Evolutionary conservation across 2,888 invertebrate genomes (phyloP).

Genomic region (Ornithoptera alexandrae): DNA sequence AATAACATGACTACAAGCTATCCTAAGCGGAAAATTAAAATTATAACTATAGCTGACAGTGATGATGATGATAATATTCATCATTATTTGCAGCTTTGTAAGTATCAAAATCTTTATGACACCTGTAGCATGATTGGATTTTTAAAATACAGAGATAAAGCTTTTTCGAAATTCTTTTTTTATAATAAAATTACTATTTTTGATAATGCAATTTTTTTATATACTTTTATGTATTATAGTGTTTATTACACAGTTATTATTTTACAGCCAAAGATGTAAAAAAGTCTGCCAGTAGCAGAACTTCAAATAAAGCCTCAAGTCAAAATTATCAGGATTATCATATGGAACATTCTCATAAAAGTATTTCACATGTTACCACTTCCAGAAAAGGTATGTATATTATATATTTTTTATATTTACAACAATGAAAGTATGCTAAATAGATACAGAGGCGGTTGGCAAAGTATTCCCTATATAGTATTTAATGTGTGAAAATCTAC

Average conservation of each 20-base stretch:
- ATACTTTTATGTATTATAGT: no score
- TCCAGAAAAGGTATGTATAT: slow-evolving; percentile 49
- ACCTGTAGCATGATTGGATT: no score
- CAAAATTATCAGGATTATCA: slow-evolving; percentile 39
- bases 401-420: slow-evolving; percentile 6
- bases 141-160: background rate
- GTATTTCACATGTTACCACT: slow-evolving; percentile 45
- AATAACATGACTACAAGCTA: slow-evolving; percentile 43
- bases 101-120: slow-evolving; percentile 37
- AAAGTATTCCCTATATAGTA: background rate
- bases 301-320: slow-evolving; percentile 41
- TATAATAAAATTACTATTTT: no score
- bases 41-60: slow-evolving; percentile 64
- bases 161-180: background rate
- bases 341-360: slow-evolving; percentile 37
- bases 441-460: background rate
- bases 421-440: background rate
- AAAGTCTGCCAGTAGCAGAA: slow-evolving; percentile 38
- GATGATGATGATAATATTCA: slow-evolving; percentile 44
- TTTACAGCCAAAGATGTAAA: slow-evolving; percentile 45
- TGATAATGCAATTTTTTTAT: no score
- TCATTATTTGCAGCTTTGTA: slow-evolving; percentile 55
- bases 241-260: background rate
- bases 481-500: background rate
- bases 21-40: slow-evolving; percentile 52